Evolutionary conservation across 2,113 vertebrate genomes (phyloP).

Genomic region (Megatriorchis doriae): DNA sequence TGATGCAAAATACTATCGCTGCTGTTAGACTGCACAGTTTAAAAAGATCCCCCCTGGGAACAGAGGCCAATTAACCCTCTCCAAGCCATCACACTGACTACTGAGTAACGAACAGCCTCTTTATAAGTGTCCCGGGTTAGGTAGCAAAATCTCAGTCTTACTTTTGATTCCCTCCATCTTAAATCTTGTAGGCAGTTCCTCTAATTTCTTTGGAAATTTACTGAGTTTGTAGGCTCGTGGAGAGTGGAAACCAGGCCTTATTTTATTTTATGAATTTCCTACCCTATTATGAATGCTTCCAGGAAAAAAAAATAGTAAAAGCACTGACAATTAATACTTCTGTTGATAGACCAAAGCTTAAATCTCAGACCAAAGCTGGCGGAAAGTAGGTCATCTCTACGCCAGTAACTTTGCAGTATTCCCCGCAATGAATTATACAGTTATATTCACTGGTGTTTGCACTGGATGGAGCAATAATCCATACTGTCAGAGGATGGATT

Average conservation of each 20-base stretch:
- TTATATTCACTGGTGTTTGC: not conserved
- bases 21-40: not conserved
- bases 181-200: not conserved
- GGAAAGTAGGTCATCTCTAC: not conserved
- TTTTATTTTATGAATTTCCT: not conserved
- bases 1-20: not conserved
- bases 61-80: not conserved
- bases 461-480: not conserved
- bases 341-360: not conserved
- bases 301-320: not conserved
- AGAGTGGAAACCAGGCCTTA: not conserved
- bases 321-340: not conserved
- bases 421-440: not conserved
- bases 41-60: not conserved
- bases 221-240: not conserved
- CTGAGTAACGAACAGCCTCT: not conserved
- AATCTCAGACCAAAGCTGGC: not conserved
- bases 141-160: not conserved
- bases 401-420: not conserved
- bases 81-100: not conserved
- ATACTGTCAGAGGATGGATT: not conserved
- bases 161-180: not conserved
- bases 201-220: not conserved
- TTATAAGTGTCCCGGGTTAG: not conserved
- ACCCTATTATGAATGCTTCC: not conserved